Base-by-base conservation (phyloP, 2,797 vertebrate species). In the Eutrigla gurnardus region DNA sequence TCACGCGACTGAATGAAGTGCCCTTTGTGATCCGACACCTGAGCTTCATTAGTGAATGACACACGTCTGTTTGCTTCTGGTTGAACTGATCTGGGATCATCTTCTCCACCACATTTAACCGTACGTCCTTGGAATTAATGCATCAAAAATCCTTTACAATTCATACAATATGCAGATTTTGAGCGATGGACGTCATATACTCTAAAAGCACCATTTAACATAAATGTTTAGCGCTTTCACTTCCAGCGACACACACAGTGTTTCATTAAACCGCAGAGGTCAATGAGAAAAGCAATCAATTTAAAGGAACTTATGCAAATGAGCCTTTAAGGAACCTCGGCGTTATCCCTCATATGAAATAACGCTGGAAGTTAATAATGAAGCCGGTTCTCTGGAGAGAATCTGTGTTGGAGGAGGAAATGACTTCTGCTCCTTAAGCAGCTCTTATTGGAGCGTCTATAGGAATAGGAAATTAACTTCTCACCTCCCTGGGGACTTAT, bases 351-450 rank as follows among this genome's bases (percentile, higher is more conserved):
- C 43, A 83, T 59, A 69, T 47, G 53, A 54, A 58, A 37, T 18
- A 80, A 63, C 36, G 35, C 45, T 60, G 54, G 54, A 80, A 68
- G 73, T 77, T 55, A 4, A 32, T 68, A 82, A 85, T 85, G 65
- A 81, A 77, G 67, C 73, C 43, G 12, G 73, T 67, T 69, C 85
- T 78, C 78, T 33, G 6, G 73, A 85, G 85, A 33, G 73, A 84
- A 77, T 62, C 65, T 47, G 37, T 61, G 43, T 47, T 76, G 39
- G 35, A 67, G 36, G 75, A 68, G 40, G 52, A 73, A 81, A 86
- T 80, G 58, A 78, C 40, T 84, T 80, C 82, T 81, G 63, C 39
- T 47, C 46, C 63, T 58, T 69, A 80, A 77, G 47, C 70, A 76
- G 83, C 75, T 66, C 67, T 42, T 79, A 40, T 72, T 64, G 63